Evolutionary conservation across 2,888 invertebrate genomes (phyloP), one percentile per base, ranked within the genome.

Genomic region (Tortricodes alternella): DNA sequence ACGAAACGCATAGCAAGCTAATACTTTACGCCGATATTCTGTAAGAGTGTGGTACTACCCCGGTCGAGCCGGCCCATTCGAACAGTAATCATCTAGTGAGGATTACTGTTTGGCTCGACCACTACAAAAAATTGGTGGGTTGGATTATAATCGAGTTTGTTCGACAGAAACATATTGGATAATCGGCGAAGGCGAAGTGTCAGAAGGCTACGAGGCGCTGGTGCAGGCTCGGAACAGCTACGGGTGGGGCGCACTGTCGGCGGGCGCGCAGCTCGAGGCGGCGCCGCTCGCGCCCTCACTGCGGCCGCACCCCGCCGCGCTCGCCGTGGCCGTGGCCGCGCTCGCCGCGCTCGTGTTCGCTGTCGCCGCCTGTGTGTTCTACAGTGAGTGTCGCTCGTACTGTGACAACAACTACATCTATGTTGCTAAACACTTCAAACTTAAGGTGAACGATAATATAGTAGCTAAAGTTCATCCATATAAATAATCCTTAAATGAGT

Each of bases 221-320:
- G 96, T 96, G 43, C 93, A 94, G 59, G 97, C 97, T 0, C 89
- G 92, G 55, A 98, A 98, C 81, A 86, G 91, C 2, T 94, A 95
- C 78, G 98, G 98, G 16, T 96, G 96, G 94, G 96, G 97, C 58
- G 92, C 93, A 11, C 94, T 94, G 78, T 97, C 96, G 62, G 85
- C 92, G 62, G 85, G 92, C 46, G 96, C 95, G 64, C 91, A 92
- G 23, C 89, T 86, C 46, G 69, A 68, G 59, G 76, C 78, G 8
- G 70, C 76, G 5, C 74, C 76, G 53, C 67, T 65, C 9, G 73
- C 73, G 11, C 66, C 66, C 3, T 60, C 69, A 4, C 46, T 62
- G 64, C 92, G 88, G 62, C 89, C 87, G 46, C 83, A 89, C 52
- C 80, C 92, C 29, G 83, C 94, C 11, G 91, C 94, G 3, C 83